These are phyloP conservation scores for Elanus axillaris DNA, from an alignment of 2,113 vertebrate species.

Conservation along the genomic window DNA sequence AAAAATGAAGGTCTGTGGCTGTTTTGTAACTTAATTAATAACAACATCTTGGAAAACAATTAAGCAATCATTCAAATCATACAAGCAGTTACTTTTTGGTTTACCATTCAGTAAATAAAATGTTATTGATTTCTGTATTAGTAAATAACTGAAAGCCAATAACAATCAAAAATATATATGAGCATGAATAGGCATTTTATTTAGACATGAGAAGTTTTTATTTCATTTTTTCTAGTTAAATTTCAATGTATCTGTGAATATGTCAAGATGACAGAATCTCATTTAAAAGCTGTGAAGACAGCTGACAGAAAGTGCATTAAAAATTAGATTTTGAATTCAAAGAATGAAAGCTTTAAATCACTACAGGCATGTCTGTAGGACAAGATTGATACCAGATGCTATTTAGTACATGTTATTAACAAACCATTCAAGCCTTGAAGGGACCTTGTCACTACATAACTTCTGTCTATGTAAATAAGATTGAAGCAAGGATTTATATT, in stretches of 20 bases:
- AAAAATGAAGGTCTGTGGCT: neutral
- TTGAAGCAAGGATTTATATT: slow-evolving; percentile 70
- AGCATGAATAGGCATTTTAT: slow-evolving; percentile 28
- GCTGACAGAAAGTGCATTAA: slow-evolving; percentile 78
- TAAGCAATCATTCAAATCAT: neutral
- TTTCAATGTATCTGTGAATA: slow-evolving; percentile 71
- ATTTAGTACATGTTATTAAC: slow-evolving; percentile 81
- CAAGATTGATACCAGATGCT: slow-evolving; percentile 79
- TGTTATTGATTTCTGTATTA: neutral
- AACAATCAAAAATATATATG: slow-evolving; percentile 3
- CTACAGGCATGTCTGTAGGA: slow-evolving; percentile 70
- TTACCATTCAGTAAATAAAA: slow-evolving; percentile 9
- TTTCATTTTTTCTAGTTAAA: slow-evolving; percentile 70
- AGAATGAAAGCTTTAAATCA: slow-evolving; percentile 80
- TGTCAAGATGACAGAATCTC: slow-evolving; percentile 78
- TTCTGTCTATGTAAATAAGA: slow-evolving; percentile 80
- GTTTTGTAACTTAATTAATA: neutral
- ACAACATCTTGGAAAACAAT: neutral
- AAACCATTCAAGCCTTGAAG: slow-evolving; percentile 77
- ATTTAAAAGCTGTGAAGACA: slow-evolving; percentile 77
- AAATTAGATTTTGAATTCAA: slow-evolving; percentile 79
- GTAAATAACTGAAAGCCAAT: neutral
- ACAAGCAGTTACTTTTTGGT: neutral
- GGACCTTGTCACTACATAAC: slow-evolving; percentile 79
- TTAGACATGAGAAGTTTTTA: slow-evolving; percentile 50